Conservation (phyloP, 2,113 vertebrate species). For the Ancistrus triradiatus region DNA sequence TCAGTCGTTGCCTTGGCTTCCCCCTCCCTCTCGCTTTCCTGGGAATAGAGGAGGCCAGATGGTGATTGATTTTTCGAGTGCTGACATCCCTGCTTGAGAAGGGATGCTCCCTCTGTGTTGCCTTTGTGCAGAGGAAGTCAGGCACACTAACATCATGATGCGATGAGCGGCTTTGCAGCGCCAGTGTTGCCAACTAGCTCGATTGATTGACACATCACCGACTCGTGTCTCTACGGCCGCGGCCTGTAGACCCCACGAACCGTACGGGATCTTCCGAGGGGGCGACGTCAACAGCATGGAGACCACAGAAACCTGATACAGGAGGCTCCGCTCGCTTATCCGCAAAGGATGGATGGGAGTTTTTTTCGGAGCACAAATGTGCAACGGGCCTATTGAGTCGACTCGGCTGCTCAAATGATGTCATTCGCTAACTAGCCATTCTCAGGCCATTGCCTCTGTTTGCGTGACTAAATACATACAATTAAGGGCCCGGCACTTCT, state of each 20-base stretch:
- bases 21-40: conserved; percentile 69
- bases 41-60: conserved; percentile 94
- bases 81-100: conserved; percentile 98
- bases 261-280: not conserved
- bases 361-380: conserved; percentile 56
- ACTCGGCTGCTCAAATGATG: conserved; percentile 87
- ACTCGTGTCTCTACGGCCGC: conserved; percentile 56
- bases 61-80: conserved; percentile 99
- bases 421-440: conserved; percentile 97
- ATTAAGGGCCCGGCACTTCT: conserved; percentile 96
- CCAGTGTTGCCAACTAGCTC: conserved; percentile 72
- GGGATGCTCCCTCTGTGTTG: conserved; percentile 71
- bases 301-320: conserved; percentile 2
- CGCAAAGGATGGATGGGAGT: too few relatives aligned
- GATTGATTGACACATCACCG: conserved; percentile 87
- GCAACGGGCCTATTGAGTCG: conserved; percentile 85
- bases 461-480: conserved; percentile 99
- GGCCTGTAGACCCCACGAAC: conserved; percentile 12
- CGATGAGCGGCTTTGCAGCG: conserved; percentile 85
- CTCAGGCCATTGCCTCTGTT: conserved; percentile 98
- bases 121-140: conserved; percentile 98
- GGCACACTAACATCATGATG: conserved; percentile 95
- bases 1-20: conserved; percentile 29
- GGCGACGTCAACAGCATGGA: not conserved
- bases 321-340: too few relatives aligned